Evolutionary conservation across 1,140 invertebrate species (phyloP).

Genomic region (Bombus terrestris): DNA sequence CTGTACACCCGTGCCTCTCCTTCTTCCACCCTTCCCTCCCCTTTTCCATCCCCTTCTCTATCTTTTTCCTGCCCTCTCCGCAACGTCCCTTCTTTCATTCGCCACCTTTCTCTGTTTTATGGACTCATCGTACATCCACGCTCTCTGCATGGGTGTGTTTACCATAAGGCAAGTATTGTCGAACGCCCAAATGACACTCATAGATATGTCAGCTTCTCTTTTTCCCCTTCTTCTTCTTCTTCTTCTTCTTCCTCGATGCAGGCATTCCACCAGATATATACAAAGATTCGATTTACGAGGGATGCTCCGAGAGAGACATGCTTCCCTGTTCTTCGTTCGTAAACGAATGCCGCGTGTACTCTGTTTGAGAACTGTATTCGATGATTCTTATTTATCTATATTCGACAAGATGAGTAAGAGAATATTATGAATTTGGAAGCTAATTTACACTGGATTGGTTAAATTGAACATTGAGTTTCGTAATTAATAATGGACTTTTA

Average conservation of each 20-base stretch:
- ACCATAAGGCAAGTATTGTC: conserved; percentile 62
- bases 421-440: too few relatives aligned
- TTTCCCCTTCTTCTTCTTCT: neutral
- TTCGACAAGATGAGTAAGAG: too few relatives aligned
- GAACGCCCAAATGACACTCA: conserved; percentile 61
- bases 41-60: neutral
- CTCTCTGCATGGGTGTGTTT: conserved; percentile 51
- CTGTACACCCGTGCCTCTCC: conserved; percentile 54
- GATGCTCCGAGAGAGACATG: neutral
- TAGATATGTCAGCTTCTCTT: conserved; percentile 36
- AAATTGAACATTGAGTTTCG: neutral
- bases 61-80: neutral
- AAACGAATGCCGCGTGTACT: conserved; percentile 11
- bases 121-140: conserved; percentile 60
- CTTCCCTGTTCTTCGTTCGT: neutral
- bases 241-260: neutral
- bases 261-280: conserved; percentile 24
- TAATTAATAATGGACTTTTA: neutral
- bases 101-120: conserved; percentile 59
- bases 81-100: neutral
- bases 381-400: neutral
- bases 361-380: conserved; percentile 5
- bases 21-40: conserved; percentile 14
- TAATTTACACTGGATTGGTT: neutral
- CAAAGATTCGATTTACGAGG: conserved; percentile 40